Base-by-base conservation (phyloP, 2,888 invertebrate species). In the Dugesia japonica region DNA sequence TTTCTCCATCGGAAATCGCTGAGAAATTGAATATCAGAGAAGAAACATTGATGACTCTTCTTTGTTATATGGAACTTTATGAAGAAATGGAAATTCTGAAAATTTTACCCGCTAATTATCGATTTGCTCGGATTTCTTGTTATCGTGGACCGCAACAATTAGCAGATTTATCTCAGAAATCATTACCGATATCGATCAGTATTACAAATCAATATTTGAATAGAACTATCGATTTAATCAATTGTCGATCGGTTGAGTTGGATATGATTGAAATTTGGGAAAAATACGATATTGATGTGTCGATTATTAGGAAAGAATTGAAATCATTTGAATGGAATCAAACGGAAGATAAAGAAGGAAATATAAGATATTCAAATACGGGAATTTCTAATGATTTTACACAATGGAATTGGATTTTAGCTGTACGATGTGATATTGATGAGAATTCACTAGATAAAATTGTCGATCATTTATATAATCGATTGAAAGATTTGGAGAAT, bases 261-360 rank as follows among this genome's bases (percentile, higher is more conserved):
- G 89, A 90, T 79, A 89, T 93, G 0, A 89, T 94, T 76, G 91
- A 92, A 82, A 88, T 93, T 73, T 91, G 93, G 74, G 88, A 92
- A 28, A 88, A 89, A 33, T 90, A 94, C 83, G 92, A 92, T 0
- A 93, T 92, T 91, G 90, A 92, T 82, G 92, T 92, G 84, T 91
- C 91, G 0, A 88, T 90, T 79, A 90, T 92, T 27, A 93, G 93
- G 84, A 89, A 89, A 83, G 90, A 92, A 83, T 86, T 95, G 33
- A 92, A 92, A 85, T 89, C 89, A 82, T 87, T 94, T 38, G 92
- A 93, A 86, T 94, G 94, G 94, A 83, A 82, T 73, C 75, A 74
- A 31, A 76, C 20, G 20, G 77, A 27, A 15, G 77, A 73, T 27
- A 75, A 42, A 31, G 76, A 33, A 17, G 33, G 28, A 9, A 28